Evolutionary conservation across 1,140 invertebrate species (phyloP).

Genomic region (Lucilia cuprina): DNA sequence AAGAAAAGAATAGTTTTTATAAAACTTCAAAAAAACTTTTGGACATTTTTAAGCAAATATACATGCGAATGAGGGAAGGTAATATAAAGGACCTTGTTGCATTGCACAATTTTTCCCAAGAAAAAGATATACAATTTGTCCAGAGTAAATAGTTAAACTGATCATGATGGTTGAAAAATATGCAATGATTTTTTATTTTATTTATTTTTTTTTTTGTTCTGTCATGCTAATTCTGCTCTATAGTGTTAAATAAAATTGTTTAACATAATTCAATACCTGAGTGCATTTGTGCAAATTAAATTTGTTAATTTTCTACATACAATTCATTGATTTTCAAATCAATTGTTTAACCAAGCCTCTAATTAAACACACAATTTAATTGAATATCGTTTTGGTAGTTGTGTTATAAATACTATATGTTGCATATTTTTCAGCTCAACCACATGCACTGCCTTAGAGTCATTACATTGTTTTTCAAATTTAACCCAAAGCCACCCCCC

Average conservation of each 20-base stretch:
- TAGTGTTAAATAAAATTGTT: background rate
- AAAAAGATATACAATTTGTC: background rate
- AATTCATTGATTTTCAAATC: background rate
- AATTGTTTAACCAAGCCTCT: background rate
- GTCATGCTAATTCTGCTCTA: too few species aligned
- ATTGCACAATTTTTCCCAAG: background rate
- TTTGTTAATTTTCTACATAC: background rate
- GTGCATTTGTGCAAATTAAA: background rate
- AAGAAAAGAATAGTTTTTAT: background rate
- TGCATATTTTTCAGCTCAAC: too few species aligned
- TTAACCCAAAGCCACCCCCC: too few species aligned
- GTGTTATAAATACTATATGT: background rate
- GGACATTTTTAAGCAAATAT: too few species aligned
- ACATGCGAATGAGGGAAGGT: too few species aligned
- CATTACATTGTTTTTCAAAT: too few species aligned
- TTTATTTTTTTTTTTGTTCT: too few species aligned
- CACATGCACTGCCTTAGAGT: too few species aligned
- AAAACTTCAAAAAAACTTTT: background rate
- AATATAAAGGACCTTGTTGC: too few species aligned
- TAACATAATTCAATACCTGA: background rate
- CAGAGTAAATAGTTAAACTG: background rate
- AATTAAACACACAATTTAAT: background rate
- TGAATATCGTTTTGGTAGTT: background rate
- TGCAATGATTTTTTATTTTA: too few species aligned
- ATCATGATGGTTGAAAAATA: too few species aligned